Evolutionary conservation across 2,113 vertebrate species (phyloP).

Genomic region (Glaucomys volans): DNA sequence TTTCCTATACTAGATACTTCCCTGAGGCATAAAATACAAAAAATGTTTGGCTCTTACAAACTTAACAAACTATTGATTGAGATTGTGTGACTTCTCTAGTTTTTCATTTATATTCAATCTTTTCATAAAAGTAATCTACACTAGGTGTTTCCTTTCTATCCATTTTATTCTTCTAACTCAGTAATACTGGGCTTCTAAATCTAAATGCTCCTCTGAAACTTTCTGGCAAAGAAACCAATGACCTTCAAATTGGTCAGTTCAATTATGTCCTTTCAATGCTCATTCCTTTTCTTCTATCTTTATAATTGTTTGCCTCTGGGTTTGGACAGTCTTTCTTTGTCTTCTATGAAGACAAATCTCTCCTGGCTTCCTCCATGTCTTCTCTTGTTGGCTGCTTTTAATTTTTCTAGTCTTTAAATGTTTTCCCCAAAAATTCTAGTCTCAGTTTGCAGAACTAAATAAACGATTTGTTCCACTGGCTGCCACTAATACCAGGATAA

Average conservation of each 20-base stretch:
- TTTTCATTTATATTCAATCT: background rate
- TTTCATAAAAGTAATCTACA: background rate
- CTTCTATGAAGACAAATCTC: background rate
- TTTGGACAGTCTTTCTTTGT: conserved; percentile 30
- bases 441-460: background rate
- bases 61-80: background rate
- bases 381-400: background rate
- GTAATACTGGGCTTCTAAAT: background rate
- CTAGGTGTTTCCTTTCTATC: background rate
- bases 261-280: background rate
- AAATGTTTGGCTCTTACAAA: background rate
- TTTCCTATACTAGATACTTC: background rate
- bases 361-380: background rate
- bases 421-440: background rate
- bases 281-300: background rate
- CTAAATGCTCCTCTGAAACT: background rate
- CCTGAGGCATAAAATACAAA: background rate
- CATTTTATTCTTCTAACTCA: background rate
- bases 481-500: background rate
- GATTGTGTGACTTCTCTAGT: background rate
- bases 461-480: conserved; percentile 16
- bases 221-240: background rate
- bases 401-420: background rate
- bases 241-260: background rate
- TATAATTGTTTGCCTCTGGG: background rate